Base-by-base conservation (phyloP, 2,113 vertebrate species). In the Toxostoma redivivum region DNA sequence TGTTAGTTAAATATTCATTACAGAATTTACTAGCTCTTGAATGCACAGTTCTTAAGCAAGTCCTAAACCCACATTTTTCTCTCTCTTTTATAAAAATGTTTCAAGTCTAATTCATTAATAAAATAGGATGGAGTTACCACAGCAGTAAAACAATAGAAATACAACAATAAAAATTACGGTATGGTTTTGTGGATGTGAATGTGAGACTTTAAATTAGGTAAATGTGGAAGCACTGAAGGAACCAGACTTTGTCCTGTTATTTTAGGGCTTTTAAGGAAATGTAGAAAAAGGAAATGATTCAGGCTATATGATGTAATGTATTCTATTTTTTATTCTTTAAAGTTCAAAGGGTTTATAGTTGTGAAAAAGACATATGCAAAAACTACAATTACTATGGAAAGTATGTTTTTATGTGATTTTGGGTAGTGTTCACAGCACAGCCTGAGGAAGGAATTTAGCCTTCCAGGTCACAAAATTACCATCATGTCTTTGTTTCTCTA, bases 321-420 rank as follows among this genome's bases (percentile, higher is more conserved):
- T 92, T 87, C 96, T 99, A 98, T 99, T 98, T 98, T 98, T 98
- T 98, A 97, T 94, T 95, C 79, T 92, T 90, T 57, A 35, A 94
- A 94, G 97, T 96, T 81, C 47, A 94, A 24, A 95, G 81, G 47
- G 65, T 88, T 91, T 92, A n/a, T 82, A 96, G 96, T 96, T 97
- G 93, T 98, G 90, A 96, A 94, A 85, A 96, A 97, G 97, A 98
- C 96, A 69, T 94, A 90, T 88, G 81, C 71, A 95, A 92, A 97
- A 97, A 73, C 94, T 58, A 7, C 51, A 79, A 27, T 95, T 73
- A 27, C 54, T 74, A 22, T 22, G 69, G 42, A 51, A 95, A 80
- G 58, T 77, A 62, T 7, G 48, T 51, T 80, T 69, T 79, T 38
- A 4, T 87, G 50, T 72, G 61, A 86, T 87, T 88, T 81, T 60